phyloP scores from a whole-genome alignment of 2,888 invertebrate genomes.

The Synanthedon formicaeformis region DNA sequence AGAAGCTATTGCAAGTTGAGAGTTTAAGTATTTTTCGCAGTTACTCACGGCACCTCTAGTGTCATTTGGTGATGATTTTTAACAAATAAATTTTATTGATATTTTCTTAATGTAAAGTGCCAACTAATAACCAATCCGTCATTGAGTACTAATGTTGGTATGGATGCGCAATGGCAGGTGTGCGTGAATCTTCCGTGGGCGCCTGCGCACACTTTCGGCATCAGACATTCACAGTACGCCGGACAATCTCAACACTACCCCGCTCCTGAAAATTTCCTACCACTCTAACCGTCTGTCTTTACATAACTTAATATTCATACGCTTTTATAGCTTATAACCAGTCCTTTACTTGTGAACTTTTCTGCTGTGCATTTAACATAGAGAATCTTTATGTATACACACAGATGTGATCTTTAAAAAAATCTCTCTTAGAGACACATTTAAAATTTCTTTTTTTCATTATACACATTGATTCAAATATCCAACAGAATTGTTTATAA shows the following conservation, averaged over 20 bases:
- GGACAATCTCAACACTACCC: constrained; percentile 61
- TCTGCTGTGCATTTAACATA: constrained; percentile 10
- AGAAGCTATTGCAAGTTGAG: too few species aligned
- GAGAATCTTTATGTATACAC: constrained; percentile 7
- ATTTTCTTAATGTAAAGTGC: too few species aligned
- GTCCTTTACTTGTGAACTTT: constrained; percentile 8
- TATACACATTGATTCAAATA: too few species aligned
- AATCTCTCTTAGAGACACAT: too few species aligned
- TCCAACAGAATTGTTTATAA: too few species aligned
- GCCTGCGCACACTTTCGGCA: constrained; percentile 82
- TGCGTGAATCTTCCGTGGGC: constrained; percentile 72
- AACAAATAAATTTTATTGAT: too few species aligned
- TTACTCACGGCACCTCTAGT: too few species aligned
- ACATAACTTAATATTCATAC: constrained; percentile 21
- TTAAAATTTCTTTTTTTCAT: too few species aligned
- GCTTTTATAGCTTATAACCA: constrained; percentile 13
- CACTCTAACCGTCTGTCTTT: constrained; percentile 30
- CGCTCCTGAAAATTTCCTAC: constrained; percentile 49
- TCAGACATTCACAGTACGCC: constrained; percentile 79
- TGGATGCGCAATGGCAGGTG: constrained; percentile 40
- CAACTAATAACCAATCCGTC: too few species aligned
- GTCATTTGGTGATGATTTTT: too few species aligned
- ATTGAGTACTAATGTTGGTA: constrained; percentile 14
- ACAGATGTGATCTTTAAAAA: too few species aligned
- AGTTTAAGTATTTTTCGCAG: too few species aligned